Percentiles rank a stretch among this genome's conserved stretches.
These are phyloP conservation scores for Bombus waltoni DNA, from an alignment of 1,140 invertebrate species.

Conservation along the genomic window DNA sequence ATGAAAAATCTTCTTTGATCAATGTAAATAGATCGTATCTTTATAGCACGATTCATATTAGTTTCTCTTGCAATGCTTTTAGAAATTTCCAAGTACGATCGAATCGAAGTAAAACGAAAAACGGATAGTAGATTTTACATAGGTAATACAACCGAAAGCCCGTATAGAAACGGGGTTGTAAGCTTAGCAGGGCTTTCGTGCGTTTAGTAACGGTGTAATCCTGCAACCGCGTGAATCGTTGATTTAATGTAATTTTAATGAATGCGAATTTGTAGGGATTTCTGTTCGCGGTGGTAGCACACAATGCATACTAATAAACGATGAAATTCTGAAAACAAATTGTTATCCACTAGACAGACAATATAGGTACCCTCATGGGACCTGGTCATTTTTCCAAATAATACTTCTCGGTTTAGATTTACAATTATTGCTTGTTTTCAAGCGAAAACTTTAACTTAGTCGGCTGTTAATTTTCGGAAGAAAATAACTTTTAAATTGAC, in stretches of 20 bases:
- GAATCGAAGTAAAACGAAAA: background rate
- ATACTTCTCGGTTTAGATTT: background rate
- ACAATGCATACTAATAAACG: background rate
- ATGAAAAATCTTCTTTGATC: background rate
- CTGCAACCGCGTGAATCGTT: conserved; percentile 19
- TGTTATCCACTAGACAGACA: background rate
- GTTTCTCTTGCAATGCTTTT: background rate
- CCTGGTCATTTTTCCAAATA: background rate
- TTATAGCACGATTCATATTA: background rate
- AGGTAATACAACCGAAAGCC: background rate
- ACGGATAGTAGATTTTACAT: background rate
- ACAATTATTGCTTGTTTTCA: background rate
- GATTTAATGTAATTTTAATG: conserved; percentile 53
- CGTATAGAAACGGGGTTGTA: background rate
- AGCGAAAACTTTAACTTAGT: background rate
- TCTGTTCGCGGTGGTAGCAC: background rate
- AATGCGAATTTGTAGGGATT: conserved; percentile 38
- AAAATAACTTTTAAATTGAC: background rate
- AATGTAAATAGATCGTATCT: background rate
- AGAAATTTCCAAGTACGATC: background rate
- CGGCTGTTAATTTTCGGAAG: background rate
- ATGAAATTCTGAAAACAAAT: background rate
- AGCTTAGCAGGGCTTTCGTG: conserved; percentile 25
- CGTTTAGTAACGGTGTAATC: conserved; percentile 44
- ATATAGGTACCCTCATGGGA: background rate